These are phyloP conservation scores for Prolemur simus DNA, from an alignment of 2,113 vertebrate species.

Conservation along the genomic window DNA sequence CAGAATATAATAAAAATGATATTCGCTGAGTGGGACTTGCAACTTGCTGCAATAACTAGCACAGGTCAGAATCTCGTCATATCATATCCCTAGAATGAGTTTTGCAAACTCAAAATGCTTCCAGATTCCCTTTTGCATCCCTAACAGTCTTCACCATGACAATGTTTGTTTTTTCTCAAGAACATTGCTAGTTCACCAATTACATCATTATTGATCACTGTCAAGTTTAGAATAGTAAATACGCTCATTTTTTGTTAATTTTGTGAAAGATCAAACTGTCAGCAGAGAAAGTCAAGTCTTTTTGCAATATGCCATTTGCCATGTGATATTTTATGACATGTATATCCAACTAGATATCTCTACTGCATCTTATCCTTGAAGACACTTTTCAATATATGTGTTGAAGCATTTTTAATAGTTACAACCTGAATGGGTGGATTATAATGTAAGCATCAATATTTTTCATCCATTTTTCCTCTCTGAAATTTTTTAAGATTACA, in stretches of 20 bases:
- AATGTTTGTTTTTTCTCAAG: not conserved
- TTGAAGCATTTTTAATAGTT: not conserved
- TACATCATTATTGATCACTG: not conserved
- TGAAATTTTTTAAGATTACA: not conserved
- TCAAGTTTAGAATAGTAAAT: not conserved
- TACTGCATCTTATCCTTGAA: not conserved
- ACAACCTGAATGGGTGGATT: not conserved
- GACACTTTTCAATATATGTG: not conserved
- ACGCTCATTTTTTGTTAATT: not conserved
- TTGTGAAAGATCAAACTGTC: not conserved
- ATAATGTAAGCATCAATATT: not conserved
- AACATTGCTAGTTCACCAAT: not conserved
- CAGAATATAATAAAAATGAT: not conserved
- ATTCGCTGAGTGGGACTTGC: not conserved
- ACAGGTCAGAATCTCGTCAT: not conserved
- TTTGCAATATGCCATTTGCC: not conserved
- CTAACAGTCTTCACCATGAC: not conserved
- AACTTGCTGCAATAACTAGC: not conserved
- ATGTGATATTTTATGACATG: not conserved
- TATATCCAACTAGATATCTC: not conserved
- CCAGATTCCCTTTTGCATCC: not conserved
- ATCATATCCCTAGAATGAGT: not conserved
- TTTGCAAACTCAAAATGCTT: not conserved
- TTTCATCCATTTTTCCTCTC: not conserved
- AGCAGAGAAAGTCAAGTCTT: not conserved